Evolutionary conservation across 2,113 vertebrate genomes (phyloP).

Genomic region (Otocyon megalotis): DNA sequence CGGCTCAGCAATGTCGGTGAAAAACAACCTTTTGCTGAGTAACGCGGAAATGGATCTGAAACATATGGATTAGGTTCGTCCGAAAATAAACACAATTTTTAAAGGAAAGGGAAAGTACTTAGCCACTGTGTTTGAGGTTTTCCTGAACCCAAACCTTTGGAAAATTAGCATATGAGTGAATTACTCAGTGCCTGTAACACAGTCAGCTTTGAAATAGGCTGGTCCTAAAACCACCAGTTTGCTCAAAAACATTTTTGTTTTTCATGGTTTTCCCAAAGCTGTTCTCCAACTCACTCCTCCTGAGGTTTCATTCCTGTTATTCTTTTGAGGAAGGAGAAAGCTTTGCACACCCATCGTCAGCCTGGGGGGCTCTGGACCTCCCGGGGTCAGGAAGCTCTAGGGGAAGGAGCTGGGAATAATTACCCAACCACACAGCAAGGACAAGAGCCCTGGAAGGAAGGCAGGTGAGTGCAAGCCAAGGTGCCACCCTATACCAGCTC

Average conservation of each 20-base stretch:
- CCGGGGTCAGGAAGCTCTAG: background rate
- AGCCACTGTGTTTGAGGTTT: constrained; percentile 73
- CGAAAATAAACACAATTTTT: constrained; percentile 67
- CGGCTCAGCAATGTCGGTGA: background rate
- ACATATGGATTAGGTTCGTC: constrained; percentile 75
- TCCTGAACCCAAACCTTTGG: constrained; percentile 59
- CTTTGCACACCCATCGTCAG: no score
- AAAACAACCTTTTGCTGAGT: constrained; percentile 72
- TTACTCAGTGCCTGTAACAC: constrained; percentile 13
- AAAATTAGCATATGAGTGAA: constrained; percentile 54
- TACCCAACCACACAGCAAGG: no score
- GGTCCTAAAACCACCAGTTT: constrained; percentile 12
- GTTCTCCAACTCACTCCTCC: background rate
- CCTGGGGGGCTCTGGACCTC: background rate
- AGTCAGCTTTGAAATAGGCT: constrained; percentile 35
- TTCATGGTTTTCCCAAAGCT: background rate
- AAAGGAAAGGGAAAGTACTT: constrained; percentile 78
- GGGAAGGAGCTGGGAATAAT: background rate
- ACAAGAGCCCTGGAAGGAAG: background rate
- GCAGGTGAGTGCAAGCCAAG: fast-evolving
- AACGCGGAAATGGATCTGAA: constrained; percentile 66
- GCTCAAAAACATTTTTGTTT: background rate
- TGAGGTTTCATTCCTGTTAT: background rate
- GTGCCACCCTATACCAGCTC: background rate
- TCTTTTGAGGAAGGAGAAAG: background rate